Base-by-base conservation (phyloP, 2,888 invertebrate genomes). In the Syrphus vitripennis region DNA sequence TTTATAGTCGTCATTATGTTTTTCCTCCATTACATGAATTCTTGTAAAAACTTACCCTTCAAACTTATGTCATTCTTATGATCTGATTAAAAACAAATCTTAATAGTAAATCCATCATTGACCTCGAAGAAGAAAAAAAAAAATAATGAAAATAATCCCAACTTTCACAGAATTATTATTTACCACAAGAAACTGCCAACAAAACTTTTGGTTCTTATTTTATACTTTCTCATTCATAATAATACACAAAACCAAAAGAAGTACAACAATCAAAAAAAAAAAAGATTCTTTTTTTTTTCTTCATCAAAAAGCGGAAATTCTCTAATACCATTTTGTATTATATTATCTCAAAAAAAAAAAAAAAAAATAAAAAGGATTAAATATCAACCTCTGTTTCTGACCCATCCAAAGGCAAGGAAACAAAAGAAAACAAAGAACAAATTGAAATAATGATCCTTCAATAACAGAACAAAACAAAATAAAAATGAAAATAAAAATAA, bases 151-250 rank as follows among this genome's bases (percentile, higher is more conserved):
- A 74, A 45, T 34, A 37, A 14, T 40, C 45, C 9, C 57, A 78
- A 79, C 70, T 74, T 70, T 55, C 48, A 75, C 45, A 48, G 65
- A 83, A 70, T 1, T 48, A 48, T 53, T 29, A 61, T 40, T 75
- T 63, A 74, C 78, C 45, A 74, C n/a, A 45, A 55, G 48, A 34
- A 74, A 53, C 71, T 50, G 31, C 65, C 40, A 42, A 31, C n/a
- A 31, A 34, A 78, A 45, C 16, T 59, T 59, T 71, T 71, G 50
- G 48, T n/a, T n/a, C n/a, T n/a, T n/a, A n/a, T n/a, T n/a, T n/a
- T n/a, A n/a, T n/a, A n/a, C n/a, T n/a, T n/a, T n/a, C n/a, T n/a
- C 14, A 75, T 16, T 79, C 71, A 79, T 71, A 59, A 65, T 45
- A 31, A 21, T 59, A 57, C 34, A 12, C 31, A 57, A 21, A 40